These are phyloP conservation scores for Gnatocerus cornutus DNA, from an alignment of 2,888 invertebrate genomes.

Conservation along the genomic window DNA sequence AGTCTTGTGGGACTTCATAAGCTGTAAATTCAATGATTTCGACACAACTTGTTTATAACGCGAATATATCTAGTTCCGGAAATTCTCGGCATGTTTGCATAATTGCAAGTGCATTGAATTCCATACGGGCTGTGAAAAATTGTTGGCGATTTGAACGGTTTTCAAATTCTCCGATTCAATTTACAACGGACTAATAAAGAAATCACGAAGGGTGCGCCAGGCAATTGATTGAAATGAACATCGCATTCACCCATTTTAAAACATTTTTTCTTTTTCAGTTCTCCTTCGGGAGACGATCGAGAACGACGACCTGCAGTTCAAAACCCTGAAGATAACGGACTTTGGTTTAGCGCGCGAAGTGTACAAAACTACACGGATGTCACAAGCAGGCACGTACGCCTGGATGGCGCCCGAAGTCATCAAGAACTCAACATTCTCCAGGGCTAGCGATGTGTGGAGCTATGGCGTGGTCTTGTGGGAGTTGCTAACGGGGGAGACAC, in stretches of 20 bases:
- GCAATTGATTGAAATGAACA: no score
- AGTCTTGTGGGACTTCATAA: no score
- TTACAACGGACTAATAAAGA: no score
- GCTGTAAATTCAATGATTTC: conserved; percentile 1
- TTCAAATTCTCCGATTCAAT: no score
- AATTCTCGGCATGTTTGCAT: background rate
- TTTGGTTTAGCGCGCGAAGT: conserved; percentile 97
- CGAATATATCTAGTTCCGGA: background rate
- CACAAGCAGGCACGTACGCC: conserved; percentile 97
- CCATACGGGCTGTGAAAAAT: no score
- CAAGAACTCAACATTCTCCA: conserved; percentile 90
- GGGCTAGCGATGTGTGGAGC: conserved; percentile 98
- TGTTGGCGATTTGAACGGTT: no score
- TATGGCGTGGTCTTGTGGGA: conserved; percentile 98
- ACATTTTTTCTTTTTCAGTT: conserved; percentile 75
- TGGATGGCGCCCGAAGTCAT: conserved; percentile 99
- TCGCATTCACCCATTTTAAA: no score
- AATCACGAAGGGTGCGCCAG: no score
- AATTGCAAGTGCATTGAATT: background rate
- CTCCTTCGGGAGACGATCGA: conserved; percentile 88
- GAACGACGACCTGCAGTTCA: conserved; percentile 89
- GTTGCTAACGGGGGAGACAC: conserved; percentile 95
- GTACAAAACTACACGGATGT: conserved; percentile 97
- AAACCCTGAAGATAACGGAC: conserved; percentile 97
- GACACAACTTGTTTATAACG: background rate